Evolutionary conservation across 2,888 invertebrate genomes (phyloP).

Genomic region (Nomada hirtipes): DNA sequence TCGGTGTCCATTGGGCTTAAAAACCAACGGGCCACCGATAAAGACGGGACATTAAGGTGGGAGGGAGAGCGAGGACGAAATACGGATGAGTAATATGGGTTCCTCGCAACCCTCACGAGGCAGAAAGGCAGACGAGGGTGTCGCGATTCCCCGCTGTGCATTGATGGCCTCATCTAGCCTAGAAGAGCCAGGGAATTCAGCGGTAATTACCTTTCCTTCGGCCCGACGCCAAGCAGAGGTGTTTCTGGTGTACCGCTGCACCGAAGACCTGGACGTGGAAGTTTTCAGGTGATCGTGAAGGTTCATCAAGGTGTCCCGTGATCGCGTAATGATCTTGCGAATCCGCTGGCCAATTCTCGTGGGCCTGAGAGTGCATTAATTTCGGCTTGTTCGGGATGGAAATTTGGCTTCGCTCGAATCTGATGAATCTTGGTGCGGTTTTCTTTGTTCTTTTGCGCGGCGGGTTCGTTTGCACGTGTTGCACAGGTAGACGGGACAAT

Average conservation of each 20-base stretch:
- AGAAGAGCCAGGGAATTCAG: slow-evolving; percentile 77
- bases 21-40: slow-evolving; percentile 53
- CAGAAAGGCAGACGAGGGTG: slow-evolving; percentile 80
- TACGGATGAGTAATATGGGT: slow-evolving; percentile 83
- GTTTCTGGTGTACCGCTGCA: slow-evolving; percentile 51
- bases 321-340: slow-evolving; percentile 36
- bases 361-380: slow-evolving; percentile 30
- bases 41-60: slow-evolving; percentile 49
- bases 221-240: slow-evolving; percentile 70
- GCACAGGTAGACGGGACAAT: too few species aligned
- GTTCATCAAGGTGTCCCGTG: slow-evolving; percentile 43
- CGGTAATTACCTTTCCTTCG: slow-evolving; percentile 82
- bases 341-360: slow-evolving; percentile 20
- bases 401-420: background rate
- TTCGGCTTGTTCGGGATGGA: slow-evolving; percentile 18
- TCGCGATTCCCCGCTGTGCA: slow-evolving; percentile 83
- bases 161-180: slow-evolving; percentile 83
- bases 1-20: slow-evolving; percentile 65
- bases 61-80: slow-evolving; percentile 73
- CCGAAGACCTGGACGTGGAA: slow-evolving; percentile 25
- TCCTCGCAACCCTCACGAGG: slow-evolving; percentile 71
- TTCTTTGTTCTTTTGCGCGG: too few species aligned
- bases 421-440: background rate
- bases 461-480: too few species aligned
- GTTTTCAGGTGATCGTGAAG: slow-evolving; percentile 36